These are phyloP conservation scores for Pemphredon lugubris DNA, from an alignment of 2,888 invertebrate genomes.

Conservation along the genomic window DNA sequence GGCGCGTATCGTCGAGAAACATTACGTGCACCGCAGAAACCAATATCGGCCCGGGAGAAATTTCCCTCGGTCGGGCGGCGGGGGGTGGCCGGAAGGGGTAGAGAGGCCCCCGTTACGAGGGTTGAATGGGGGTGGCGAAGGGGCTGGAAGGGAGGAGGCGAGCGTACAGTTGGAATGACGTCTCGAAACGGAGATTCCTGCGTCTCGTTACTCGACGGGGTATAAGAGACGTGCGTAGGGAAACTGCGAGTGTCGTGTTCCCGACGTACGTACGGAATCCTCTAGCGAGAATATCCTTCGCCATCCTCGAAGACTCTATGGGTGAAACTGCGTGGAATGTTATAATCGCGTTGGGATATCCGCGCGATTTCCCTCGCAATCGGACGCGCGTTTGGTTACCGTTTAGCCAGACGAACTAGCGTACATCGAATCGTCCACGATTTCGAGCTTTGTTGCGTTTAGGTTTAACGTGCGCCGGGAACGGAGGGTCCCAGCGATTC, in stretches of 20 bases:
- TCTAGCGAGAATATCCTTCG: background rate
- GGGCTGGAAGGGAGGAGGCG: background rate
- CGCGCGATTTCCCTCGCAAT: too few species aligned
- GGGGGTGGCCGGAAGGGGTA: background rate
- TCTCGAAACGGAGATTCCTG: slow-evolving; percentile 20
- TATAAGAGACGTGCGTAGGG: slow-evolving; percentile 18
- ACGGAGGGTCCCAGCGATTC: too few species aligned
- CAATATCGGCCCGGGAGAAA: slow-evolving; percentile 65
- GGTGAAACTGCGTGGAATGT: slow-evolving; percentile 21
- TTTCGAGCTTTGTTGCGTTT: too few species aligned
- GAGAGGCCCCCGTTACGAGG: background rate
- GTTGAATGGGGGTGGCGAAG: slow-evolving; percentile 7
- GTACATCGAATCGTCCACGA: too few species aligned
- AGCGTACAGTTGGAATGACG: slow-evolving; percentile 57
- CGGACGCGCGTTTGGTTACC: too few species aligned
- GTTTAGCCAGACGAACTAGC: too few species aligned
- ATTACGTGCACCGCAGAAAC: slow-evolving; percentile 64
- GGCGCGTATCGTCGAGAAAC: slow-evolving; percentile 56
- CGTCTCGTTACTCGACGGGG: slow-evolving; percentile 1
- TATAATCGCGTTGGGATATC: slow-evolving; percentile 18
- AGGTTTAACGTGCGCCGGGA: too few species aligned
- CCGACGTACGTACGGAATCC: too few species aligned
- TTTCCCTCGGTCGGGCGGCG: slow-evolving; percentile 41
- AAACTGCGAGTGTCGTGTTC: slow-evolving; percentile 17
- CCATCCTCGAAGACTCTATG: background rate